Evolutionary conservation across 2,797 vertebrate species (phyloP), one percentile per base, ranked within the genome.

Genomic region (Sebastes paucispinis): DNA sequence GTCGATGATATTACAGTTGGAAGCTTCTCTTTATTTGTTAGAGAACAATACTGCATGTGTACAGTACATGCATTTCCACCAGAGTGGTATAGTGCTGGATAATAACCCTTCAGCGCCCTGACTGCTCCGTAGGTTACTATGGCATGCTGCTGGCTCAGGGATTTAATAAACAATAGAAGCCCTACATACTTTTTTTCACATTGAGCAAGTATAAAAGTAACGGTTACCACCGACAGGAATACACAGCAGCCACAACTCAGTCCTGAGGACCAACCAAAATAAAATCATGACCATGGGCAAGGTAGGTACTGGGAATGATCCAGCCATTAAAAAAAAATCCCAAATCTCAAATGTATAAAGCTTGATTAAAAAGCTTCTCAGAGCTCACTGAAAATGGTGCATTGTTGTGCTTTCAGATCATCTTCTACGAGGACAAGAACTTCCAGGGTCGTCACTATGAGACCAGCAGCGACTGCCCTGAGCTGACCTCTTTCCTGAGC

Each of bases 341-440:
- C 1, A 27, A 69, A 4, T 50, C 25, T 66, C 3, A 27, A 16
- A 47, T 24, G 22, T n/a, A 20, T 9, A 18, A 13, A 50, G 2
- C 1, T 50, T 50, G 18, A 52, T 52, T 52, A 52, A 75, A 65
- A 54, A 14, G 4, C 4, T 8, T 70, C 25, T 47, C 9, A 4
- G 47, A 47, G 25, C 5, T 8, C 59, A 34, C 2, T 69, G 16
- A 10, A 47, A 31, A 22, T 27, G 3, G 9, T 27, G 4, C 76
- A 10, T 39, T 68, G 25, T n/a, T 85, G 39, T 58, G 39, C 39
- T 73, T 84, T 72, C 87, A 97, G 95, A 95, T 96, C 43, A 94
- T 87, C 85, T 96, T 96, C 83, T 96, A 94, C 68, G 96, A 96
- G 86, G 95, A 96, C 71, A 94, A 80, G 67, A 91, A 94, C 90